Conservation (phyloP, 2,888 invertebrate genomes). For the Atherix ibis region DNA sequence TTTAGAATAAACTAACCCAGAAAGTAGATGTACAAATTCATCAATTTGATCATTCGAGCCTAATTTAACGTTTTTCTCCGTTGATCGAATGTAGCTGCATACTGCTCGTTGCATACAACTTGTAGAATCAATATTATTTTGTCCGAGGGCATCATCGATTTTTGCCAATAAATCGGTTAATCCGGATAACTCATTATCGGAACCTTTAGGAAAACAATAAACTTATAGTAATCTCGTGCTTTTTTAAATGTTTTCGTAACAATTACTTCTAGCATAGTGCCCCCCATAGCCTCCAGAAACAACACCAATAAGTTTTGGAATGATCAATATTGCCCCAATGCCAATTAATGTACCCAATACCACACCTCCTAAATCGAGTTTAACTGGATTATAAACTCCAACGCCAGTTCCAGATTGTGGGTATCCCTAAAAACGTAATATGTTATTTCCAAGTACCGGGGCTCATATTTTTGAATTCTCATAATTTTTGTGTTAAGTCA, state of each 20-base stretch:
- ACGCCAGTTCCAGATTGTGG: slow-evolving; percentile 30
- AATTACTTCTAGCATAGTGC: slow-evolving; percentile 49
- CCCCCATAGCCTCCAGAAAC: slow-evolving; percentile 49
- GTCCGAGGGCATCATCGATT: slow-evolving; percentile 47
- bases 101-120: slow-evolving; percentile 54
- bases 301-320: slow-evolving; percentile 61
- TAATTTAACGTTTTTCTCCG: slow-evolving; percentile 44
- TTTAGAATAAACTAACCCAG: slow-evolving; percentile 37
- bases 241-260: neutral
- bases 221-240: neutral
- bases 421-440: slow-evolving; percentile 23
- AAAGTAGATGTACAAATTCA: slow-evolving; percentile 41
- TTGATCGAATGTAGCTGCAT: slow-evolving; percentile 56
- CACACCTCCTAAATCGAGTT: slow-evolving; percentile 68
- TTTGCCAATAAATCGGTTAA: slow-evolving; percentile 46
- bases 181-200: slow-evolving; percentile 41
- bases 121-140: slow-evolving; percentile 55
- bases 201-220: slow-evolving; percentile 30
- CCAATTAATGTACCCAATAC: slow-evolving; percentile 66
- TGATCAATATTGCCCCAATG: slow-evolving; percentile 60
- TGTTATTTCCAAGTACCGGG: neutral
- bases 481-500: neutral
- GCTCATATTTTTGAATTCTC: neutral
- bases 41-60: slow-evolving; percentile 50
- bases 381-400: slow-evolving; percentile 55